Evolutionary conservation across 2,797 vertebrate genomes (phyloP).

Genomic region (Yasuhikotakia modesta): DNA sequence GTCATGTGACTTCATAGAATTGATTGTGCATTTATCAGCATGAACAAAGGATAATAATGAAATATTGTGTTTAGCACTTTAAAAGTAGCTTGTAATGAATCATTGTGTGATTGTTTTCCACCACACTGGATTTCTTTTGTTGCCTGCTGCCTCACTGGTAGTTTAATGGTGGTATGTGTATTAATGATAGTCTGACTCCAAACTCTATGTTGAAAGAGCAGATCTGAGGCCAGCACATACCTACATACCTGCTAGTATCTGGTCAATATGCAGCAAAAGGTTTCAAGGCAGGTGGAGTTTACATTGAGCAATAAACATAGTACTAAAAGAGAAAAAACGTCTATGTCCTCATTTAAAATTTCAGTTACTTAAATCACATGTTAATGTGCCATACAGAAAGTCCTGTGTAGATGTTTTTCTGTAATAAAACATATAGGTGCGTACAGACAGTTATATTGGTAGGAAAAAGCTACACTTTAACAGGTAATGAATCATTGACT

Average conservation of each 20-base stretch:
- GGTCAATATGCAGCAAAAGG: slow-evolving; percentile 39
- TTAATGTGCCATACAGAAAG: too few relatives aligned
- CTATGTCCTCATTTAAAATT: not conserved
- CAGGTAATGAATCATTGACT: slow-evolving; percentile 43
- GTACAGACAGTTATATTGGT: too few relatives aligned
- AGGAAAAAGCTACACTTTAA: slow-evolving; percentile 35
- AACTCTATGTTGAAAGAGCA: slow-evolving; percentile 74
- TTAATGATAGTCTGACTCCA: slow-evolving; percentile 78
- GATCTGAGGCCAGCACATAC: slow-evolving; percentile 74
- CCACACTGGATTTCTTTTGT: slow-evolving; percentile 22
- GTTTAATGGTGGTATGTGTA: slow-evolving; percentile 62
- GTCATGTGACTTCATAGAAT: too few relatives aligned
- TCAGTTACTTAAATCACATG: not conserved
- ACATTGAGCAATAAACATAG: slow-evolving; percentile 20
- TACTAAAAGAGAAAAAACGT: slow-evolving; percentile 49
- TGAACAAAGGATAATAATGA: not conserved
- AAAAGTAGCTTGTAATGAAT: not conserved
- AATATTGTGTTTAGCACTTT: slow-evolving; percentile 40
- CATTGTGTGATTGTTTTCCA: slow-evolving; percentile 37
- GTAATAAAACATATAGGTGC: not conserved
- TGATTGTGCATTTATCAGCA: slow-evolving; percentile 8
- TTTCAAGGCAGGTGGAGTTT: slow-evolving; percentile 29
- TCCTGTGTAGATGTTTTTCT: not conserved
- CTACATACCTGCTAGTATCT: slow-evolving; percentile 21
- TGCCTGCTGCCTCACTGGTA: slow-evolving; percentile 36